Percentiles rank a stretch among this genome's conserved stretches.
phyloP scores from a whole-genome alignment of 2,113 vertebrate genomes.

The Eira barbara region DNA sequence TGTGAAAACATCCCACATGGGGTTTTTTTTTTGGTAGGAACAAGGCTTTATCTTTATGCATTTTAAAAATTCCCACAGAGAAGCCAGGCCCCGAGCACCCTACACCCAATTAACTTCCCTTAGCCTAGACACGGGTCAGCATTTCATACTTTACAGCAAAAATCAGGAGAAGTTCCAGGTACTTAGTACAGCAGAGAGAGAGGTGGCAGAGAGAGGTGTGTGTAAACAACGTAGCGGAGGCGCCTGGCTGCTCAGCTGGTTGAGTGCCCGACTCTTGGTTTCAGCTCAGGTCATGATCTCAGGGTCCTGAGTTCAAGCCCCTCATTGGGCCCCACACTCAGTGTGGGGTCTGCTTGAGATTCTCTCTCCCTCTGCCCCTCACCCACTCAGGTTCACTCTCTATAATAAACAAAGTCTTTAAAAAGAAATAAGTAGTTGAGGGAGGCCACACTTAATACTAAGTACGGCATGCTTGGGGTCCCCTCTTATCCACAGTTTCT shows the following conservation, averaged over 20 bases:
- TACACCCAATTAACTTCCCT: neutral
- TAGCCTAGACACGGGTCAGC: neutral
- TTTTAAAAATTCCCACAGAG: neutral
- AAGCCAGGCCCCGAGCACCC: neutral
- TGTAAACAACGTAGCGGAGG: neutral
- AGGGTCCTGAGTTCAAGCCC: neutral
- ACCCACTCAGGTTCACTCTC: neutral
- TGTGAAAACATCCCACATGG: neutral
- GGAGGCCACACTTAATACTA: neutral
- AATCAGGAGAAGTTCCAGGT: neutral
- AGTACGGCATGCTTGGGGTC: neutral
- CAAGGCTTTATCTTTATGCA: slow-evolving; percentile 25
- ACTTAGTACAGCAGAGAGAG: fast-evolving
- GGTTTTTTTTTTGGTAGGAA: neutral
- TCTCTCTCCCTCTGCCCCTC: neutral
- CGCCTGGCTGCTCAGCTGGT: neutral
- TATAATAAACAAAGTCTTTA: neutral
- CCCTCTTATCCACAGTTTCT: neutral
- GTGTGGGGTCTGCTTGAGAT: neutral
- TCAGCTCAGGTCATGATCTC: neutral
- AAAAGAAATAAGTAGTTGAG: neutral
- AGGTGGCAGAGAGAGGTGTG: fast-evolving
- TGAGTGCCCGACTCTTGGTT: neutral
- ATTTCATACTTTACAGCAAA: neutral
- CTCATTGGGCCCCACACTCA: neutral